phyloP scores from a whole-genome alignment of 2,888 invertebrate species.

The Dryadula phaetusa region DNA sequence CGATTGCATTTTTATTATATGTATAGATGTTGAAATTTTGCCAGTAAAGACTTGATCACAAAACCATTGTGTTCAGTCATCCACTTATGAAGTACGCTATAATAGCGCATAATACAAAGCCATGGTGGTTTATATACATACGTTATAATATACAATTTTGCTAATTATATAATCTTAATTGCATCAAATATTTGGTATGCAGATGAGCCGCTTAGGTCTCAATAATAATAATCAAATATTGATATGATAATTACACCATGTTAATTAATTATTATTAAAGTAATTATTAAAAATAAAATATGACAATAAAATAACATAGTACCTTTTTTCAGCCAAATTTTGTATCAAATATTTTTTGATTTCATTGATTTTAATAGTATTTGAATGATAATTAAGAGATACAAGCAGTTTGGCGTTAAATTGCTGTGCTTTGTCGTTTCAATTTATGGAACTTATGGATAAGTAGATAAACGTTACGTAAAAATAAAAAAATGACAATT shows the following conservation, averaged over 20 bases:
- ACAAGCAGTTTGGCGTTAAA: background rate
- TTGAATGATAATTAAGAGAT: no score
- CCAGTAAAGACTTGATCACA: background rate
- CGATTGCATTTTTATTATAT: no score
- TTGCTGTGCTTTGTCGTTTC: background rate
- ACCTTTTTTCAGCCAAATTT: no score
- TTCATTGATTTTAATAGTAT: no score
- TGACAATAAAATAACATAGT: no score
- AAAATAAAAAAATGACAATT: no score
- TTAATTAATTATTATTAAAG: background rate
- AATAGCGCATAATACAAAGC: background rate
- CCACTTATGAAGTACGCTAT: background rate
- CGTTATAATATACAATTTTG: background rate
- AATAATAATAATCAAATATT: background rate
- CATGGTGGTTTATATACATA: background rate
- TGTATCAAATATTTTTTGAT: no score
- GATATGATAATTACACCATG: background rate
- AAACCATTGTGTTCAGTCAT: background rate
- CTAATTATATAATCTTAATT: background rate
- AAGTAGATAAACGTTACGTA: no score
- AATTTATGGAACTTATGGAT: background rate
- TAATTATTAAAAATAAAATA: no score
- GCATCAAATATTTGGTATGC: constrained; percentile 13
- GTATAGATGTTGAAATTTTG: no score
- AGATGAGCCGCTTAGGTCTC: constrained; percentile 1